Conservation (phyloP, 2,113 vertebrate species). For the Phoenicopterus ruber region DNA sequence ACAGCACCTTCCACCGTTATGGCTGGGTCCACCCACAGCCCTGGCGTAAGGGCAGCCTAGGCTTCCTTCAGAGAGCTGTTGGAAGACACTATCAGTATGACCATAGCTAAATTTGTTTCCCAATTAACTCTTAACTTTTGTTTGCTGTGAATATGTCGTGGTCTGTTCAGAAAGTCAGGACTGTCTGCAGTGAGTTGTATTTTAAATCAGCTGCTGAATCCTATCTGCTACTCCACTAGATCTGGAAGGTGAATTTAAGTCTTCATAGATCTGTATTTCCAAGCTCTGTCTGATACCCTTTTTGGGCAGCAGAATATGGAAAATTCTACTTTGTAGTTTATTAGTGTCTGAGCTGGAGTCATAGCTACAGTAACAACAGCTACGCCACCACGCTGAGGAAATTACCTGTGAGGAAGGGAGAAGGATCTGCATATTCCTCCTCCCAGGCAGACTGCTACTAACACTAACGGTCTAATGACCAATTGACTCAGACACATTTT, state of each 20-base stretch:
- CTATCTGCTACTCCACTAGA: neutral
- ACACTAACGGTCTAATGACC: neutral
- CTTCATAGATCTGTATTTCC: neutral
- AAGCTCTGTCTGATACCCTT: neutral
- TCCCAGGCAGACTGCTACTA: neutral
- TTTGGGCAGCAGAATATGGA: neutral
- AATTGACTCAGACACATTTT: neutral
- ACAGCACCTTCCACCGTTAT: neutral
- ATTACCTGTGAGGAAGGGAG: neutral
- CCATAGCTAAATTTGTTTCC: neutral
- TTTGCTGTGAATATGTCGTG: neutral
- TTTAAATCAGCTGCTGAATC: neutral
- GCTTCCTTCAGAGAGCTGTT: neutral
- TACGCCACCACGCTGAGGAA: neutral
- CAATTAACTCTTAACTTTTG: neutral
- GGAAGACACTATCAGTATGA: neutral
- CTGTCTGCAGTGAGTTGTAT: neutral
- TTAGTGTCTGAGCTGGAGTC: neutral
- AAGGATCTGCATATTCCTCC: neutral
- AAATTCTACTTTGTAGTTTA: constrained; percentile 28
- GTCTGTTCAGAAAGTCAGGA: neutral
- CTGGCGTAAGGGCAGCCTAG: neutral
- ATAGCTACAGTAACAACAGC: neutral
- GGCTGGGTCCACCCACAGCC: neutral
- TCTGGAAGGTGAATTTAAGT: neutral